Percentiles rank a stretch among this genome's conserved stretches.
phyloP scores from a whole-genome alignment of 2,797 vertebrate species.

The Parauchenoglanis punctatus region DNA sequence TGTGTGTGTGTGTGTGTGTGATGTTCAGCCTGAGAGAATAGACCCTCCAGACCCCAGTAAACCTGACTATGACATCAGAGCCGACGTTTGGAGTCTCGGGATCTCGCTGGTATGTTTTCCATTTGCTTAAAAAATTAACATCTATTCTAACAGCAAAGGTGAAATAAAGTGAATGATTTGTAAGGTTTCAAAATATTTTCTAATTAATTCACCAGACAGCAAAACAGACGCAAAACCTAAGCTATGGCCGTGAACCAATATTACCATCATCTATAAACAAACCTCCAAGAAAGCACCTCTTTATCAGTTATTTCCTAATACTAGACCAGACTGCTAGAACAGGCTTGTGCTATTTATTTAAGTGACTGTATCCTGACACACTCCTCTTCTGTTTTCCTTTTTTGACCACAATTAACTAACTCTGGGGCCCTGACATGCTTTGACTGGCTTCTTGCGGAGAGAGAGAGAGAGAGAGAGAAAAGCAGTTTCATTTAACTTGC shows the following conservation, averaged over 20 bases:
- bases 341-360: background rate
- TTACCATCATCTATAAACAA: background rate
- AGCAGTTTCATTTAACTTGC: no score
- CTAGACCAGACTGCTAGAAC: background rate
- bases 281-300: background rate
- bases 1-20: conserved; percentile 24
- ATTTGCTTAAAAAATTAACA: background rate
- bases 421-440: background rate
- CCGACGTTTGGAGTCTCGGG: conserved; percentile 95
- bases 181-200: background rate
- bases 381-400: background rate
- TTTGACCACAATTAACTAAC: background rate
- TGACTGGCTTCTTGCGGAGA: background rate
- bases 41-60: conserved; percentile 94
- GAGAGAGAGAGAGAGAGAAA: background rate
- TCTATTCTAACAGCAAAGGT: background rate
- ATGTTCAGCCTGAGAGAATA: conserved; percentile 89
- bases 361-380: background rate
- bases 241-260: background rate
- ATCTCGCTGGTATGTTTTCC: conserved; percentile 85
- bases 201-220: background rate
- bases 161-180: background rate
- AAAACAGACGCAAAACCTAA: background rate
- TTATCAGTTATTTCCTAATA: background rate
- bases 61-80: conserved; percentile 94